These are phyloP conservation scores for Bellardia pandia DNA, from an alignment of 2,888 invertebrate species.

Conservation along the genomic window DNA sequence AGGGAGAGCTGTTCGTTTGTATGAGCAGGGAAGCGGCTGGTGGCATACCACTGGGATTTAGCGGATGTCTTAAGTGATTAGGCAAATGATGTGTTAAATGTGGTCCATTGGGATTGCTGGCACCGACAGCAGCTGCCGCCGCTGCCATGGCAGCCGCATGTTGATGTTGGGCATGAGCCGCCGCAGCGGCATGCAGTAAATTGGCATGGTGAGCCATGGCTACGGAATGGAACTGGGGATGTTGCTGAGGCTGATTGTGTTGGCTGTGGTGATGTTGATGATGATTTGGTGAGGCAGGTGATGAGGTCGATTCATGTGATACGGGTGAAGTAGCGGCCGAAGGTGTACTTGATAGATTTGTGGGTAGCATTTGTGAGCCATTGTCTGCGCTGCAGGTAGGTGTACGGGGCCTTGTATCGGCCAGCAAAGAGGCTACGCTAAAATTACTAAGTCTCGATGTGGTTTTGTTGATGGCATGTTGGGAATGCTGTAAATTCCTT, in stretches of 20 bases:
- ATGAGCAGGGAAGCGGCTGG: slow-evolving; percentile 77
- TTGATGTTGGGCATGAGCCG: slow-evolving; percentile 81
- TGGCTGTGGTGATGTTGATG: slow-evolving; percentile 59
- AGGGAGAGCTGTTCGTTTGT: slow-evolving; percentile 54
- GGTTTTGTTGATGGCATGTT: slow-evolving; percentile 84
- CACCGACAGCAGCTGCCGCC: slow-evolving; percentile 74
- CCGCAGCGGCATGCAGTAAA: slow-evolving; percentile 79
- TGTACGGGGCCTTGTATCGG: slow-evolving; percentile 89
- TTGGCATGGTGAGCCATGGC: slow-evolving; percentile 82
- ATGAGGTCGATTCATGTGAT: slow-evolving; percentile 79
- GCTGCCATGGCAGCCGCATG: slow-evolving; percentile 78
- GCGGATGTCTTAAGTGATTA: slow-evolving; percentile 78
- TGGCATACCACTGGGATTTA: slow-evolving; percentile 77
- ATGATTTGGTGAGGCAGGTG: slow-evolving; percentile 77
- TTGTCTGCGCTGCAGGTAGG: slow-evolving; percentile 74
- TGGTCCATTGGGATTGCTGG: slow-evolving; percentile 60
- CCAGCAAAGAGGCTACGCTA: slow-evolving; percentile 94
- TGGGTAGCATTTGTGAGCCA: slow-evolving; percentile 78
- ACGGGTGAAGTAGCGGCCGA: slow-evolving; percentile 81
- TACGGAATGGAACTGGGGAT: slow-evolving; percentile 75
- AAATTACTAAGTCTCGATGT: slow-evolving; percentile 90
- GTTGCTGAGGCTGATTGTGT: slow-evolving; percentile 57
- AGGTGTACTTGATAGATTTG: slow-evolving; percentile 81
- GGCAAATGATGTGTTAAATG: slow-evolving; percentile 70
- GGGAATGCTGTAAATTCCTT: slow-evolving; percentile 77